A percentile compares a stretch with the other conserved stretches of the same genome.
Evolutionary conservation across 2,888 invertebrate species (phyloP).

Genomic region (Synanthedon myopaeformis): DNA sequence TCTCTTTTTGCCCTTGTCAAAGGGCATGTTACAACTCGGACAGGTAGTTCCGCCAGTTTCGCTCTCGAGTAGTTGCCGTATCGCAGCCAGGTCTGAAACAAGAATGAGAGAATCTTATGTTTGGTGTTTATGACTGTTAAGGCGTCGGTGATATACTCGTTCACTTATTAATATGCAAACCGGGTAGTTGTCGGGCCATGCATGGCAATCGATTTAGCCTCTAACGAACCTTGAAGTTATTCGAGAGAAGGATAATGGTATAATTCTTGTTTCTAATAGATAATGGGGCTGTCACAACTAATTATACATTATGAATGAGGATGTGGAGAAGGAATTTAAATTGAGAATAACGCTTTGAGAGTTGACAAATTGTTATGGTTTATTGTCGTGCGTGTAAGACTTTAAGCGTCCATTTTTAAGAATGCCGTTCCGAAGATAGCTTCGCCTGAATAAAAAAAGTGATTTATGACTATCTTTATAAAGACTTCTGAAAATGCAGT

Average conservation of each 20-base stretch:
- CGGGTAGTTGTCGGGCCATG: slow-evolving; percentile 20
- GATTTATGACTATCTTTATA: slow-evolving; percentile 22
- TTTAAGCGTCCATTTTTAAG: neutral
- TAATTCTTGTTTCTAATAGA: slow-evolving; percentile 19
- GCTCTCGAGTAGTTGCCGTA: slow-evolving; percentile 82
- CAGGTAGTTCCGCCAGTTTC: slow-evolving; percentile 79
- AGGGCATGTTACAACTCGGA: slow-evolving; percentile 92
- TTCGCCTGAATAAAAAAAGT: slow-evolving; percentile 1
- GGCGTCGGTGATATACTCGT: slow-evolving; percentile 7
- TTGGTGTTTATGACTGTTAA: slow-evolving; percentile 12
- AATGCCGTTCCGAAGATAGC: neutral
- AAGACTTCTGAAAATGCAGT: slow-evolving; percentile 20
- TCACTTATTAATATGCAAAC: slow-evolving; percentile 17
- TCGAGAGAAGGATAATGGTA: slow-evolving; percentile 31
- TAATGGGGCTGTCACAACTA: slow-evolving; percentile 25
- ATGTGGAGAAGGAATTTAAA: slow-evolving; percentile 17
- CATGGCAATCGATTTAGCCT: slow-evolving; percentile 37
- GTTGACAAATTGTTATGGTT: neutral
- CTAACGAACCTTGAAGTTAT: slow-evolving; percentile 41
- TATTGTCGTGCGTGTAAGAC: neutral
- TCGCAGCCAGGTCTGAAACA: slow-evolving; percentile 85
- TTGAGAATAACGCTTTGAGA: neutral
- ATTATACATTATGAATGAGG: slow-evolving; percentile 24
- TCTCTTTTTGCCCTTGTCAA: slow-evolving; percentile 96
- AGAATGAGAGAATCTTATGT: slow-evolving; percentile 13